phyloP scores from a whole-genome alignment of 1,140 invertebrate genomes.

The Monomorium pharaonis region DNA sequence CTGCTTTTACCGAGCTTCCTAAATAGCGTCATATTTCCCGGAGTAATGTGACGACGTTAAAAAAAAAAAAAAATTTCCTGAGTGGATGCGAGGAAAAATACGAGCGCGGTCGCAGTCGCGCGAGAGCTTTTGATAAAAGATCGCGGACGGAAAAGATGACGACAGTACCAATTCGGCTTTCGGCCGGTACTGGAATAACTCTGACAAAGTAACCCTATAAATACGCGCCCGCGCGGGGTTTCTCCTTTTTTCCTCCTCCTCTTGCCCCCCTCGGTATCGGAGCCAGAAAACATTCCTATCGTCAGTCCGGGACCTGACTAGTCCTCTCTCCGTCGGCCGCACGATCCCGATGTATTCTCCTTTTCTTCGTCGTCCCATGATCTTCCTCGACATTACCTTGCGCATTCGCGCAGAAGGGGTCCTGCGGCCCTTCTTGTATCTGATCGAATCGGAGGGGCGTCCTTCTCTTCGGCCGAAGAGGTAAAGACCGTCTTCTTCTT shows the following conservation, averaged over 20 bases:
- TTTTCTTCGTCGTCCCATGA: conserved; percentile 32
- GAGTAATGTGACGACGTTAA: conserved; percentile 1
- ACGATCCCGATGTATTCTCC: conserved; percentile 38
- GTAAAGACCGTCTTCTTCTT: conserved; percentile 48
- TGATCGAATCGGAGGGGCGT: conserved; percentile 70
- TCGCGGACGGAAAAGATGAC: conserved; percentile 33
- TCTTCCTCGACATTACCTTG: conserved; percentile 58
- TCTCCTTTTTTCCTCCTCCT: background rate
- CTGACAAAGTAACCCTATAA: conserved; percentile 48
- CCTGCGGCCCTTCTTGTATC: conserved; percentile 67
- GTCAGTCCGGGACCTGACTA: conserved; percentile 54
- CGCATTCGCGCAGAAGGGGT: conserved; percentile 70
- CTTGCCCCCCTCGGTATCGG: conserved; percentile 45
- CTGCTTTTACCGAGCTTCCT: conserved; percentile 35
- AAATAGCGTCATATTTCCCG: conserved; percentile 50
- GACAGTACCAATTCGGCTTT: conserved; percentile 49
- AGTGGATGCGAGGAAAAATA: conserved; percentile 49
- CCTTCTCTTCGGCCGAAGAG: conserved; percentile 45
- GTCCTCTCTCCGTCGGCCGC: conserved; percentile 19
- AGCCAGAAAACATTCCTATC: conserved; percentile 69
- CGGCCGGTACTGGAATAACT: conserved; percentile 36
- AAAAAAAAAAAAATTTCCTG: conserved; percentile 11
- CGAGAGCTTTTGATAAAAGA: conserved; percentile 52
- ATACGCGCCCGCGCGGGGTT: conserved; percentile 39
- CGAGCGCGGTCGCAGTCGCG: background rate